Base-by-base conservation (phyloP, 37 sponge, comb jelly and placozoan species). In the Corticium candelabrum region DNA sequence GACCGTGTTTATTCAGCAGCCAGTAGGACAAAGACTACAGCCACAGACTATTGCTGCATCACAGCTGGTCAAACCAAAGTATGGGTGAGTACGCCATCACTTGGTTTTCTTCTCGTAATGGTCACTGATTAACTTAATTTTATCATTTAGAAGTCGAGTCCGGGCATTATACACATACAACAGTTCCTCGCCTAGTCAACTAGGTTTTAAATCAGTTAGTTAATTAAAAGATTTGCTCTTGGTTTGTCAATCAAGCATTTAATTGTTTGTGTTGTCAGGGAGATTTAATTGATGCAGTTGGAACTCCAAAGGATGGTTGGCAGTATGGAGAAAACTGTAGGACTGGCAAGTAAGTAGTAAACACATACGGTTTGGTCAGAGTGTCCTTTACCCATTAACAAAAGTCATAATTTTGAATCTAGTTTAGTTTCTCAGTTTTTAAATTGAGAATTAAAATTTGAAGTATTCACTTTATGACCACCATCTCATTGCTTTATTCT, bases 201-300 rank as follows among this genome's bases (percentile, higher is more conserved):
- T n/a, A n/a, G n/a, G n/a, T n/a, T n/a, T n/a, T n/a, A n/a, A n/a
- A n/a, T n/a, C n/a, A n/a, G n/a, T n/a, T n/a, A n/a, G n/a, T n/a
- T n/a, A n/a, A n/a, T n/a, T n/a, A n/a, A n/a, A n/a, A n/a, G n/a
- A n/a, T n/a, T n/a, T n/a, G n/a, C n/a, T n/a, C n/a, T n/a, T n/a
- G n/a, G n/a, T n/a, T n/a, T n/a, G n/a, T n/a, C n/a, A n/a, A n/a
- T n/a, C n/a, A n/a, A n/a, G n/a, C n/a, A n/a, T n/a, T n/a, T n/a
- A n/a, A n/a, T n/a, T n/a, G n/a, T n/a, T n/a, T n/a, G n/a, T n/a
- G n/a, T 50, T 50, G 11, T 50, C 50, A 90, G 91, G 91, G 91
- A 21, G 91, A 90, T 62, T 37, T 84, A 0, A 87, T 90, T 77
- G 88, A 87, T 77, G 88, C 91, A 36, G 68, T 87, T 35, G 76